phyloP scores from a whole-genome alignment of 2,797 vertebrate genomes.

The Ctenopoma kingsleyae region DNA sequence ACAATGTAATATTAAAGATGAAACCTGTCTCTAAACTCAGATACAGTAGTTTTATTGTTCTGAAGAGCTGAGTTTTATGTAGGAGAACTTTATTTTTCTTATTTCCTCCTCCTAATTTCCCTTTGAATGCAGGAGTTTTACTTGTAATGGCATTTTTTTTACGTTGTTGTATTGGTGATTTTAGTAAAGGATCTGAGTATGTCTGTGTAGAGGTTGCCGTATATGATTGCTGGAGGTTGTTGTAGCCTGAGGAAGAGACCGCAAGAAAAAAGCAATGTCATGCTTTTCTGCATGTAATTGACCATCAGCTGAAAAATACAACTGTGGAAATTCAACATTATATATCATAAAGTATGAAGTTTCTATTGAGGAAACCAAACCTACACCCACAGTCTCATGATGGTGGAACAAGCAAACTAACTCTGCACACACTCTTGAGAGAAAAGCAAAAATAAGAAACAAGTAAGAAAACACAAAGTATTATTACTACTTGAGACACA shows the following conservation, averaged over 20 bases:
- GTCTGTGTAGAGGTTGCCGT: not conserved
- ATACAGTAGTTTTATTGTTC: no score
- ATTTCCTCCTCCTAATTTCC: no score
- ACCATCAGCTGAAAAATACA: no score
- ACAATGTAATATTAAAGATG: not conserved
- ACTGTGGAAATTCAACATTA: no score
- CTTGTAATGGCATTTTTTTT: not conserved
- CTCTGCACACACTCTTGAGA: conserved; percentile 1
- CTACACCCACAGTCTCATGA: no score
- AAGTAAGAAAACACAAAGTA: conserved; percentile 6
- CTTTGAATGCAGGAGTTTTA: not conserved
- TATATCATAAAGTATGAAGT: no score
- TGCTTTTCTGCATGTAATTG: no score
- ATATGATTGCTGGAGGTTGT: not conserved
- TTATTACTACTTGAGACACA: conserved; percentile 9
- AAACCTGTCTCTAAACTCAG: not conserved
- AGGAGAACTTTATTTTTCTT: not conserved
- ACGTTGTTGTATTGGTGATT: no score
- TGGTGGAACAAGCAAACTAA: no score
- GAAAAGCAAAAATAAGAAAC: not conserved
- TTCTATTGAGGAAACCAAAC: no score
- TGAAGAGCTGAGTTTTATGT: no score
- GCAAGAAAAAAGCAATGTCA: no score
- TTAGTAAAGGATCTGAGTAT: not conserved
- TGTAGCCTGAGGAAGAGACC: not conserved